Percentiles rank a stretch among this genome's conserved stretches.
phyloP scores from a whole-genome alignment of 2,113 vertebrate genomes.

The Engraulis encrasicolus region DNA sequence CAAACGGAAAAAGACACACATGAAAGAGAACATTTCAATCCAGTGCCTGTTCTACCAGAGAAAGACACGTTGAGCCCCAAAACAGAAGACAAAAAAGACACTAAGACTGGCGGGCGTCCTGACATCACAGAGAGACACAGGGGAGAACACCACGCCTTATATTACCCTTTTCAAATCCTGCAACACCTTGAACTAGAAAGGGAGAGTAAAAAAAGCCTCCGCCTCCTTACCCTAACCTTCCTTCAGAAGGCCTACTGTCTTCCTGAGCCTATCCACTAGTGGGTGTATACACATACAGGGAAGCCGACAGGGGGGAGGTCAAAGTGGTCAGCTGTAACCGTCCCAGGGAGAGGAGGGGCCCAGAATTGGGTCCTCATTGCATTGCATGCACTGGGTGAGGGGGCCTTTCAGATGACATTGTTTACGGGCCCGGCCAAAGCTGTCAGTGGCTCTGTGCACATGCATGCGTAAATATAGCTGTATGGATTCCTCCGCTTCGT shows the following conservation, averaged over 20 bases:
- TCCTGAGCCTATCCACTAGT: background rate
- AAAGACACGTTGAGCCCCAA: slow-evolving; percentile 58
- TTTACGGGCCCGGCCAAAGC: too few relatives aligned
- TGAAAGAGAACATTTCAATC: slow-evolving; percentile 56
- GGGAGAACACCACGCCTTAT: background rate
- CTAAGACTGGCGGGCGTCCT: background rate
- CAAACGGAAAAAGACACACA: slow-evolving; percentile 26
- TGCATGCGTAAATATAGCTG: too few relatives aligned
- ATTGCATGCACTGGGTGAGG: too few relatives aligned
- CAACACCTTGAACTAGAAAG: background rate
- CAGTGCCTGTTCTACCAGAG: slow-evolving; percentile 58
- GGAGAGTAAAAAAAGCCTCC: background rate
- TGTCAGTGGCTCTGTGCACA: too few relatives aligned
- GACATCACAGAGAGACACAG: background rate
- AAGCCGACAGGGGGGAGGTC: too few relatives aligned
- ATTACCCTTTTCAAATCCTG: background rate
- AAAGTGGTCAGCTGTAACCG: too few relatives aligned
- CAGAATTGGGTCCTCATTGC: too few relatives aligned
- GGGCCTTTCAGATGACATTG: too few relatives aligned
- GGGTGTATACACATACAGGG: background rate
- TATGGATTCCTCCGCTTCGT: too few relatives aligned
- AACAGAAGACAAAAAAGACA: background rate
- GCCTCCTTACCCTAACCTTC: background rate
- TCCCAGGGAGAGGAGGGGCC: too few relatives aligned
- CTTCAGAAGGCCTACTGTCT: background rate